These are phyloP conservation scores for Sparidentex hasta DNA, from an alignment of 2,797 vertebrate species.

Conservation along the genomic window DNA sequence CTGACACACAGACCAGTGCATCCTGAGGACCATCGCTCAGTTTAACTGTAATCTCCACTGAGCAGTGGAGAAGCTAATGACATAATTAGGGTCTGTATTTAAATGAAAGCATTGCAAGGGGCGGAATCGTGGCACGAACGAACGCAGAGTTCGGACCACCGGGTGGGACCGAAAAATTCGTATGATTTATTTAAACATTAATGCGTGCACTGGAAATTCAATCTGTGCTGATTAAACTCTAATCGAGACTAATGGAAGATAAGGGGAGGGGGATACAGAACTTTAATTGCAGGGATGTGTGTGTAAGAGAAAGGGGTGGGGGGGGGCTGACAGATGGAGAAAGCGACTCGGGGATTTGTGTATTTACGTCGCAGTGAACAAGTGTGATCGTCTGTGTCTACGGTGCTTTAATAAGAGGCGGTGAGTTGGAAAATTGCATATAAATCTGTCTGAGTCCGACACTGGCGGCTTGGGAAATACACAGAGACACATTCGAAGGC, in stretches of 20 bases:
- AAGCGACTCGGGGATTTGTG: slow-evolving; percentile 15
- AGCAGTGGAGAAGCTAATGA: slow-evolving; percentile 39
- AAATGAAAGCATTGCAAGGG: slow-evolving; percentile 35
- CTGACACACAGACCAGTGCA: slow-evolving; percentile 4
- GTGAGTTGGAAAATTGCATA: slow-evolving; percentile 69
- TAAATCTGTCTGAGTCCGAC: slow-evolving; percentile 67
- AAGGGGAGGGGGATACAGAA: background rate
- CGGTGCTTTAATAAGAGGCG: slow-evolving; percentile 60
- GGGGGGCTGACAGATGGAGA: background rate
- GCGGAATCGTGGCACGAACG: slow-evolving; percentile 2
- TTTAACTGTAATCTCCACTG: slow-evolving; percentile 28
- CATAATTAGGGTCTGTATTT: slow-evolving; percentile 51
- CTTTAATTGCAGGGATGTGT: background rate
- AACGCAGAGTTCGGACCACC: background rate
- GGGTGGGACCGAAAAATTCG: slow-evolving; percentile 27
- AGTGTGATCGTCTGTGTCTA: slow-evolving; percentile 18
- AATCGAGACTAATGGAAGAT: slow-evolving; percentile 58
- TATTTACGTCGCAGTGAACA: slow-evolving; percentile 14
- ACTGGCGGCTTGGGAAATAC: slow-evolving; percentile 44
- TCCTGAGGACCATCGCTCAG: background rate
- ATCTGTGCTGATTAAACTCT: slow-evolving; percentile 57
- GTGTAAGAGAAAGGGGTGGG: background rate
- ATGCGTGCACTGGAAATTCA: slow-evolving; percentile 46
- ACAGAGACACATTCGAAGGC: slow-evolving; percentile 18
- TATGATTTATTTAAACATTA: slow-evolving; percentile 62